These are phyloP conservation scores for Strix aluco DNA, from an alignment of 2,113 vertebrate genomes.

Conservation along the genomic window DNA sequence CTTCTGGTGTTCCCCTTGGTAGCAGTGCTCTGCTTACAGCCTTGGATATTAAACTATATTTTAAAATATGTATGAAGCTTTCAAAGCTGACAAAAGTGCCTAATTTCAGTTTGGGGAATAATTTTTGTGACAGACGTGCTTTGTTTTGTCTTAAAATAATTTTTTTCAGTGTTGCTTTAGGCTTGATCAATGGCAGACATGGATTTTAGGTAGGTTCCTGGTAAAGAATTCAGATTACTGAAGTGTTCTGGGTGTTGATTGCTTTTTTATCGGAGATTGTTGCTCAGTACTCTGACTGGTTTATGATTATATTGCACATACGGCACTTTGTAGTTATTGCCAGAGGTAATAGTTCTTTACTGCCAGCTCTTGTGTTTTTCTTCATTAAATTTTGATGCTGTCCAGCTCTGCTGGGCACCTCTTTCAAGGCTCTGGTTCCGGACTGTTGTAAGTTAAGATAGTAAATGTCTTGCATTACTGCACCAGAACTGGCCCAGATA, in stretches of 20 bases:
- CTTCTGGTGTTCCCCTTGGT: background rate
- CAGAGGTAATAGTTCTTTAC: background rate
- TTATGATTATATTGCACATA: background rate
- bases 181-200: background rate
- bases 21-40: background rate
- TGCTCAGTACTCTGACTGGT: background rate
- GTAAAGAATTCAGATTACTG: background rate
- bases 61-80: background rate
- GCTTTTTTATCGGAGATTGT: background rate
- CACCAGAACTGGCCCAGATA: background rate
- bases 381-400: slow-evolving; percentile 5
- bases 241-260: background rate
- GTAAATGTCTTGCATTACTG: background rate
- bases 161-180: background rate
- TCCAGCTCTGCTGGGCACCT: slow-evolving; percentile 2
- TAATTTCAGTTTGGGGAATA: background rate
- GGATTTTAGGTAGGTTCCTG: background rate
- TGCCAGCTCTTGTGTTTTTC: background rate
- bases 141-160: background rate
- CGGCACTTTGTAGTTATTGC: background rate
- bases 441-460: background rate
- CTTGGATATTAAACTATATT: background rate
- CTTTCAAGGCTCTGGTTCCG: background rate
- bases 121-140: background rate
- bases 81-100: background rate